phyloP scores from a whole-genome alignment of 92 coral and sea anemone genomes.

The Hydrozoanthus gracilis region DNA sequence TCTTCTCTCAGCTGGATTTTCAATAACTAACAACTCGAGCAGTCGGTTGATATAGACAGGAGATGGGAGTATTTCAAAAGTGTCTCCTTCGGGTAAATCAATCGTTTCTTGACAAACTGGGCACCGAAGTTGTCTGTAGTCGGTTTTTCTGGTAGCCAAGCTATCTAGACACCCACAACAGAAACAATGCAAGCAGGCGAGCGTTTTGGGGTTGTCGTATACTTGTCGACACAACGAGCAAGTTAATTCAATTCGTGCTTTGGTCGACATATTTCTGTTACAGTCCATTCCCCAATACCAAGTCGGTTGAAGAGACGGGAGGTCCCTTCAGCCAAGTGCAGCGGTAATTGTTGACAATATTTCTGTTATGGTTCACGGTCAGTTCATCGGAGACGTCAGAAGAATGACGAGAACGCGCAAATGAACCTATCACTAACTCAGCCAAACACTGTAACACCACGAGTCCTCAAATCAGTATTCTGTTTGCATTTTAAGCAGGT shows the following conservation, averaged over 20 bases:
- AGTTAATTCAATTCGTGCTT: slow-evolving; percentile 10
- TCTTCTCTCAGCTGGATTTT: slow-evolving; percentile 28
- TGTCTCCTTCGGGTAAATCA: slow-evolving; percentile 43
- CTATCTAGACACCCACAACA: slow-evolving; percentile 50
- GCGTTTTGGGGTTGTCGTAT: slow-evolving; percentile 45
- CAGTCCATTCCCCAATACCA: slow-evolving; percentile 24
- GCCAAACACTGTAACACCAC: slow-evolving; percentile 2
- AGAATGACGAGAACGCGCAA: slow-evolving; percentile 29
- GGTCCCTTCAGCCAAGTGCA: slow-evolving; percentile 34
- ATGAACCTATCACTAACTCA: slow-evolving; percentile 2
- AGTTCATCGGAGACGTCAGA: slow-evolving; percentile 12
- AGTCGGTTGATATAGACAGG: slow-evolving; percentile 37
- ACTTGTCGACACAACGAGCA: slow-evolving; percentile 43
- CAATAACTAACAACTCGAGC: slow-evolving; percentile 34
- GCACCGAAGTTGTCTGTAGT: slow-evolving; percentile 49
- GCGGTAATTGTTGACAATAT: slow-evolving; percentile 25
- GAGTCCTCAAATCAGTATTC: slow-evolving; percentile 15
- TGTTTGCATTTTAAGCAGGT: slow-evolving; percentile 46
- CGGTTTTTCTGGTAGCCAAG: slow-evolving; percentile 45
- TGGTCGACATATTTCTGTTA: slow-evolving; percentile 41
- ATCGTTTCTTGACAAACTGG: slow-evolving; percentile 46
- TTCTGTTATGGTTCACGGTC: slow-evolving; percentile 24
- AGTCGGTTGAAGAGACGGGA: slow-evolving; percentile 29
- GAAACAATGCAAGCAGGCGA: slow-evolving; percentile 37
- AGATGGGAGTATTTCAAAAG: slow-evolving; percentile 47